These are phyloP conservation scores for Epirrhoe alternata DNA, from an alignment of 2,888 invertebrate genomes.

Conservation along the genomic window DNA sequence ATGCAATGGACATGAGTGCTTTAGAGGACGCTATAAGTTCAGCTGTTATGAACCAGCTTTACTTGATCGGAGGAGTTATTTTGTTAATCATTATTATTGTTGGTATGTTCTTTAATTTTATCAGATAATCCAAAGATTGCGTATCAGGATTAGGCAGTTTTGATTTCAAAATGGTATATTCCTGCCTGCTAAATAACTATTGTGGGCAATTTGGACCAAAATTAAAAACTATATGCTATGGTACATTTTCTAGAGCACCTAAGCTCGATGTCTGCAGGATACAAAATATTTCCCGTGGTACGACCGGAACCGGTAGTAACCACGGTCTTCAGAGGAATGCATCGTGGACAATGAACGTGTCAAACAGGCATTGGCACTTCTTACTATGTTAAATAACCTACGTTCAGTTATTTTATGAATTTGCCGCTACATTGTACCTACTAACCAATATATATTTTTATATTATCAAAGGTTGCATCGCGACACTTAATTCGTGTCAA, in stretches of 20 bases:
- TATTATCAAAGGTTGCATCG: no score
- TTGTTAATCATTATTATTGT: slow-evolving; percentile 64
- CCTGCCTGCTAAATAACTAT: no score
- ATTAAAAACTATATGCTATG: no score
- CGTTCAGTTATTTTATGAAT: not conserved
- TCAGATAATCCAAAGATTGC: slow-evolving; percentile 4
- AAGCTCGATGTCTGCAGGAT: no score
- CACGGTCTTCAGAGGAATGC: no score
- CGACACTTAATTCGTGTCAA: no score
- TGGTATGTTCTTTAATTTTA: slow-evolving; percentile 53
- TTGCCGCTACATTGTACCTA: not conserved
- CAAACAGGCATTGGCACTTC: not conserved
- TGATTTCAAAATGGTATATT: not conserved
- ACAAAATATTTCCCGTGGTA: no score
- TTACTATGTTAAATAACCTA: not conserved
- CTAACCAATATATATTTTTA: no score
- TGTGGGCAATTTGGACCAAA: no score
- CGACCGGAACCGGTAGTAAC: no score
- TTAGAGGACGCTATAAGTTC: slow-evolving; percentile 64
- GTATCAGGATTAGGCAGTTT: slow-evolving; percentile 2
- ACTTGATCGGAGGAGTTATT: slow-evolving; percentile 57
- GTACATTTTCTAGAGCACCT: no score
- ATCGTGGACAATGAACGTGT: no score
- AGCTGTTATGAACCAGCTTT: slow-evolving; percentile 62
- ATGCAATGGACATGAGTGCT: slow-evolving; percentile 57